Evolutionary conservation across 2,888 invertebrate species (phyloP).

Genomic region (Heliconius ethilla): DNA sequence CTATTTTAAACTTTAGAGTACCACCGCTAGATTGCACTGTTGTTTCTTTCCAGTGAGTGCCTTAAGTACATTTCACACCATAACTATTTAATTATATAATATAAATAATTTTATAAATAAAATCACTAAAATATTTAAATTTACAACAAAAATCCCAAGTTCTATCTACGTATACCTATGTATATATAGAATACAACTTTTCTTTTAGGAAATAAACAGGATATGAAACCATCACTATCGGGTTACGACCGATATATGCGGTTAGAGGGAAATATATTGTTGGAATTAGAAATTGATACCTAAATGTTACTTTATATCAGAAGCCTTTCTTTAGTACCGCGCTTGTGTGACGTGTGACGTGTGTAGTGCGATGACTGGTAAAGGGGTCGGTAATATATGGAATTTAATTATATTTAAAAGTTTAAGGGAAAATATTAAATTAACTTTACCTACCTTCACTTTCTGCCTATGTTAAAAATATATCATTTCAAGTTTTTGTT

Average conservation of each 20-base stretch:
- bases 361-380: constrained; percentile 10
- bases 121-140: neutral
- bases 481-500: neutral
- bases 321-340: constrained; percentile 42
- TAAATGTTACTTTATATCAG: constrained; percentile 43
- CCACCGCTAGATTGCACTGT: too few species aligned
- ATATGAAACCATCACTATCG: constrained; percentile 43
- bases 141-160: neutral
- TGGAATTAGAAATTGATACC: constrained; percentile 42
- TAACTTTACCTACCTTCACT: too few species aligned
- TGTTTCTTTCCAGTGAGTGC: constrained; percentile 27
- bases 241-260: constrained; percentile 44
- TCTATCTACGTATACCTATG: neutral
- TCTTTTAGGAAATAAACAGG: constrained; percentile 40
- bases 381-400: constrained; percentile 16
- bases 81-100: constrained; percentile 33
- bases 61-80: neutral
- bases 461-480: neutral
- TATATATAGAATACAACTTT: constrained; percentile 6
- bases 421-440: neutral
- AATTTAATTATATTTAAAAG: neutral
- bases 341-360: constrained; percentile 14
- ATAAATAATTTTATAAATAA: neutral
- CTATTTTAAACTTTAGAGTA: constrained; percentile 43
- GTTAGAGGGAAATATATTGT: constrained; percentile 44